A percentile compares a stretch with the other conserved stretches of the same genome.
These are phyloP conservation scores for Tympanuchus pallidicinctus DNA, from an alignment of 2,113 vertebrate genomes.

Conservation along the genomic window DNA sequence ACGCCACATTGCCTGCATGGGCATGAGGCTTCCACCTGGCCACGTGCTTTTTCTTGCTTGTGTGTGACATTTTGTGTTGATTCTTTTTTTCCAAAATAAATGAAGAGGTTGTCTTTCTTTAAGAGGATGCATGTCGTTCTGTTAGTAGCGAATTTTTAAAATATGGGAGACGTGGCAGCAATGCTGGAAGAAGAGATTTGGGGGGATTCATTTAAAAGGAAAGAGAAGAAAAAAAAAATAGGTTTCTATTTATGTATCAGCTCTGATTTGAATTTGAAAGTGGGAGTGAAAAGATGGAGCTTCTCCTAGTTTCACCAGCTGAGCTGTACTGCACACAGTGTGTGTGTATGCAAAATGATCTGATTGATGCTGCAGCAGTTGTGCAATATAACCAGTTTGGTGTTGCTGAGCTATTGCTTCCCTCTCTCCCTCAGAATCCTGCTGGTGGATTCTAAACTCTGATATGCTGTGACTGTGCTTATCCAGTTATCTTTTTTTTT, in stretches of 20 bases:
- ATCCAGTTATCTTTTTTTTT: not conserved
- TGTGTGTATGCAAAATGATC: not conserved
- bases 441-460: not conserved
- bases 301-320: not conserved
- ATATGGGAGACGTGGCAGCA: not conserved
- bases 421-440: not conserved
- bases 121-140: not conserved
- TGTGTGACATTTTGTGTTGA: not conserved
- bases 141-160: not conserved
- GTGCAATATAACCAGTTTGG: not conserved
- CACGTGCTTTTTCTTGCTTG: rapidly evolving
- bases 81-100: not conserved
- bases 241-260: constrained; percentile 10
- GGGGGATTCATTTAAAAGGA: not conserved
- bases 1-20: not conserved
- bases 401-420: not conserved
- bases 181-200: not conserved
- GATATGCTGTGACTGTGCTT: not conserved
- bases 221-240: constrained; percentile 21
- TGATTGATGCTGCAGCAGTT: not conserved
- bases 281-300: not conserved
- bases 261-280: constrained; percentile 5
- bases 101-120: not conserved
- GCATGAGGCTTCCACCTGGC: not conserved
- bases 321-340: not conserved